Percentiles rank a stretch among this genome's conserved stretches.
phyloP scores from a whole-genome alignment of 2,797 vertebrate genomes.

The Champsocephalus gunnari region DNA sequence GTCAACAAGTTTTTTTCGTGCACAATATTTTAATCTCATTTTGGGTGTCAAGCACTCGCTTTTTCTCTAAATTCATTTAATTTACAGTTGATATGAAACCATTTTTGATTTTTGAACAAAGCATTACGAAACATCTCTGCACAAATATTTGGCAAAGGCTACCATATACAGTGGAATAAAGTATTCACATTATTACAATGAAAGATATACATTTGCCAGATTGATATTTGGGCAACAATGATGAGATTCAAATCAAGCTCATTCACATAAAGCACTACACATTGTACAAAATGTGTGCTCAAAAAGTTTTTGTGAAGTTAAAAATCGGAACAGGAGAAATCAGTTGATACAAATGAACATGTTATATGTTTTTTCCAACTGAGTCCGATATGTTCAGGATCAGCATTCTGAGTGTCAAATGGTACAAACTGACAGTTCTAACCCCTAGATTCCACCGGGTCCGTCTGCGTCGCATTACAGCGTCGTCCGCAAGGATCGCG shows the following conservation, averaged over 20 bases:
- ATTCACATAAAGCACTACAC: constrained; percentile 40
- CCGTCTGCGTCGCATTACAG: too few relatives aligned
- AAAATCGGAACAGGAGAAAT: constrained; percentile 33
- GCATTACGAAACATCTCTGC: constrained; percentile 45
- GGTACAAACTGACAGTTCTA: constrained; percentile 23
- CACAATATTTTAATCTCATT: constrained; percentile 26
- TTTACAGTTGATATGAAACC: constrained; percentile 35
- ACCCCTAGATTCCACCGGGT: neutral
- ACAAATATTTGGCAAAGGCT: constrained; percentile 55
- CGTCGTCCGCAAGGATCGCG: too few relatives aligned
- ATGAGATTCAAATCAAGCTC: constrained; percentile 41
- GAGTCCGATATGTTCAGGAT: constrained; percentile 11
- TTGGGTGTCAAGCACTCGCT: neutral
- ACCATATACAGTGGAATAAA: constrained; percentile 46
- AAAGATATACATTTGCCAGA: constrained; percentile 36
- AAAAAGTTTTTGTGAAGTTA: constrained; percentile 7
- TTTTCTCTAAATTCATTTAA: constrained; percentile 27
- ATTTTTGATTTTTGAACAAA: constrained; percentile 19
- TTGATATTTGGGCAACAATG: constrained; percentile 33
- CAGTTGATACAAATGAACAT: neutral
- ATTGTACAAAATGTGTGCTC: constrained; percentile 29
- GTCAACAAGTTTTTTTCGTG: neutral
- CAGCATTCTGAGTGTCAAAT: constrained; percentile 28
- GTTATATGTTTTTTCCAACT: neutral
- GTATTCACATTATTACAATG: constrained; percentile 62